Percentiles rank a stretch among this genome's conserved stretches.
Evolutionary conservation across 2,113 vertebrate genomes (phyloP).

Genomic region (Lamprotornis superbus): DNA sequence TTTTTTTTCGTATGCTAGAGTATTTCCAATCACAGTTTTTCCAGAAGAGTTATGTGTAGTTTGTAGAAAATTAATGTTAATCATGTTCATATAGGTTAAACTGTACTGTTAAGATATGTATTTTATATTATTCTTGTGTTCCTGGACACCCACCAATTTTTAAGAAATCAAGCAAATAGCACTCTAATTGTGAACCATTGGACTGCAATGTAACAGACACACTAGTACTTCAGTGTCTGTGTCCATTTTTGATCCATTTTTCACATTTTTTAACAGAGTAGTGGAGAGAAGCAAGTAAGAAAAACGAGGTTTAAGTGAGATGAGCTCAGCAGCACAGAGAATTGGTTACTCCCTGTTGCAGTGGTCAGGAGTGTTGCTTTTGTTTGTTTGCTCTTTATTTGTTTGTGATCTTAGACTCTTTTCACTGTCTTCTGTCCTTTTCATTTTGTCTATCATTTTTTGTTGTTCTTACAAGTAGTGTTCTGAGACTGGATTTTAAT

Average conservation of each 20-base stretch:
- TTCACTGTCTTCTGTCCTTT: background rate
- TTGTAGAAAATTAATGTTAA: background rate
- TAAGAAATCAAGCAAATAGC: background rate
- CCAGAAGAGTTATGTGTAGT: background rate
- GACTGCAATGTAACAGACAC: background rate
- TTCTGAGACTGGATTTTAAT: conserved; percentile 13
- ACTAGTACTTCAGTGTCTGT: background rate
- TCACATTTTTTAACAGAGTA: background rate
- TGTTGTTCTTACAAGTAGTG: background rate
- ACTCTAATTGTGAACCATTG: background rate
- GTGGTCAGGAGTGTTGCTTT: background rate
- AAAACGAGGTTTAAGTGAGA: background rate
- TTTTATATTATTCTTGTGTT: background rate
- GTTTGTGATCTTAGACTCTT: background rate
- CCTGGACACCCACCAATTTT: background rate
- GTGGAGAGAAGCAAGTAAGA: background rate
- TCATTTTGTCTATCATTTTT: background rate
- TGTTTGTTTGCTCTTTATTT: background rate
- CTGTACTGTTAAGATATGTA: background rate
- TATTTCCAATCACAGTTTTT: background rate
- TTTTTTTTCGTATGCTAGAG: background rate
- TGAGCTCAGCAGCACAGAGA: background rate
- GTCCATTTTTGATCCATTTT: background rate
- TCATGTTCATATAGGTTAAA: background rate
- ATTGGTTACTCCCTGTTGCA: background rate